A percentile compares a stretch with the other conserved stretches of the same genome.
Evolutionary conservation across 2,888 invertebrate species (phyloP).

Genomic region (Euspilapteryx auroguttella): DNA sequence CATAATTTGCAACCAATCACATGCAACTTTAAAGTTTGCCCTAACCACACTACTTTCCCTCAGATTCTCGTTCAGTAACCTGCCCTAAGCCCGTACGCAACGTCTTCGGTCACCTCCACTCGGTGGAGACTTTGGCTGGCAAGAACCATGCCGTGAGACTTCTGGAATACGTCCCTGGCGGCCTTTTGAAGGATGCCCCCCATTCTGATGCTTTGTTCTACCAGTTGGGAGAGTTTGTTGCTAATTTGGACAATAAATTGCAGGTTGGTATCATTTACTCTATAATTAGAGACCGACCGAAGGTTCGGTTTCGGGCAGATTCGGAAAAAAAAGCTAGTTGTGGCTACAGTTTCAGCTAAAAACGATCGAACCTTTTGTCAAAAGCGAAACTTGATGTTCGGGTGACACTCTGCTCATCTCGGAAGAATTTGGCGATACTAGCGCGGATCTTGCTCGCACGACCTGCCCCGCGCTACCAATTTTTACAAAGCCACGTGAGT

Average conservation of each 20-base stretch:
- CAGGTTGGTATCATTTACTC: slow-evolving; percentile 42
- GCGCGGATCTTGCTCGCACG: neutral
- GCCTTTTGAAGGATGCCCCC: slow-evolving; percentile 65
- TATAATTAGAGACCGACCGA: neutral
- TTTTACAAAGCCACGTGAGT: no score
- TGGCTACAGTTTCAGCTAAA: no score
- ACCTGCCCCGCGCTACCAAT: no score
- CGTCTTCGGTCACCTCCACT: slow-evolving; percentile 65
- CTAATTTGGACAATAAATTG: slow-evolving; percentile 68
- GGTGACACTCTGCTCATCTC: no score
- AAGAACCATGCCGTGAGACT: slow-evolving; percentile 71
- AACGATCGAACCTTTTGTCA: no score
- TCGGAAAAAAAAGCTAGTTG: no score
- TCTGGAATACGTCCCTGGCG: slow-evolving; percentile 75
- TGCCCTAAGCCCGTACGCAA: slow-evolving; percentile 75
- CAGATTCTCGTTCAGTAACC: slow-evolving; percentile 62
- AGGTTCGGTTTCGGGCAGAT: neutral
- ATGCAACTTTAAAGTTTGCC: no score
- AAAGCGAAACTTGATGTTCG: no score
- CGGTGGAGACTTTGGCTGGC: slow-evolving; percentile 47
- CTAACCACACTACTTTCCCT: no score
- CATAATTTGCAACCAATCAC: no score
- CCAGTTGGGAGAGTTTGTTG: slow-evolving; percentile 73
- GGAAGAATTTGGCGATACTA: no score
- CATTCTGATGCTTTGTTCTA: slow-evolving; percentile 64